A percentile compares a stretch with the other conserved stretches of the same genome.
These are phyloP conservation scores for Melieria omissa DNA, from an alignment of 2,888 invertebrate species.

Conservation along the genomic window DNA sequence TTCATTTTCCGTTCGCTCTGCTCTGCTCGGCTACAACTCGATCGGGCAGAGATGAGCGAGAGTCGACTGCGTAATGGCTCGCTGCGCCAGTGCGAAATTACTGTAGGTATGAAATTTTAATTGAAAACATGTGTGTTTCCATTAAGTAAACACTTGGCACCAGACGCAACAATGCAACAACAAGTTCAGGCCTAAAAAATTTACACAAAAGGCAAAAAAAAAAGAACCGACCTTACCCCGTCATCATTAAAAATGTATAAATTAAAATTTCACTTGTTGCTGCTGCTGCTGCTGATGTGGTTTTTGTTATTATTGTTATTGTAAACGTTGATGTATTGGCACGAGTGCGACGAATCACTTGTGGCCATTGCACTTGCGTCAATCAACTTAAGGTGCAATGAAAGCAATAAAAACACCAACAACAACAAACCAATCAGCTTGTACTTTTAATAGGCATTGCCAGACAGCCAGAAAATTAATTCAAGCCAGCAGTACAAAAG, in stretches of 20 bases:
- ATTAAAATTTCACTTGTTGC: background rate
- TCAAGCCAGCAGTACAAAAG: background rate
- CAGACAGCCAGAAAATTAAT: background rate
- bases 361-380: slow-evolving; percentile 21
- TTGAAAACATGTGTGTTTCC: too few species aligned
- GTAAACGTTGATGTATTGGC: background rate
- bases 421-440: background rate
- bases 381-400: background rate
- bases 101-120: too few species aligned
- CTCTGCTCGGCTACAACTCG: too few species aligned
- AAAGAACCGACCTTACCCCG: background rate
- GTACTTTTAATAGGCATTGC: background rate
- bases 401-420: background rate
- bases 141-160: too few species aligned
- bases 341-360: background rate
- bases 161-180: too few species aligned
- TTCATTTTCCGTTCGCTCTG: background rate
- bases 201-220: too few species aligned
- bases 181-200: too few species aligned
- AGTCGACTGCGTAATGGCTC: too few species aligned
- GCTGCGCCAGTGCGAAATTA: too few species aligned
- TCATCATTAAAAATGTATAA: slow-evolving; percentile 4
- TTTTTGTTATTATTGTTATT: background rate
- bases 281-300: background rate
- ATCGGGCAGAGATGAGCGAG: too few species aligned